These are phyloP conservation scores for Poeciliopsis paucimaculata DNA, from an alignment of 2,797 vertebrate genomes.

Conservation along the genomic window DNA sequence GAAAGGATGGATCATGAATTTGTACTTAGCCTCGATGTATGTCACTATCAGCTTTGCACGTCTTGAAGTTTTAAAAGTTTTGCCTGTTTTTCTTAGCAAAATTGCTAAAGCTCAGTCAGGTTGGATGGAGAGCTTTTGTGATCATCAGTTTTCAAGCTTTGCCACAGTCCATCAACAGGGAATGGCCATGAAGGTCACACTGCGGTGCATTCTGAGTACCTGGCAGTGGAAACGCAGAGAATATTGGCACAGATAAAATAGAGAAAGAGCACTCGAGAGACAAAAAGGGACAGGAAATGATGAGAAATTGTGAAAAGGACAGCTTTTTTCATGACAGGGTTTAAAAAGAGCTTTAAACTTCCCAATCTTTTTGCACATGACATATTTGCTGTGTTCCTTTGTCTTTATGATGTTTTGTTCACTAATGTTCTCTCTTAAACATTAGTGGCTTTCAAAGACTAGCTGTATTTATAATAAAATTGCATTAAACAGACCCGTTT, in stretches of 20 bases:
- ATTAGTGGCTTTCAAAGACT: neutral
- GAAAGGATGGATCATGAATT: neutral
- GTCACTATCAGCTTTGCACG: too few species aligned
- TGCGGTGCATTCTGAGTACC: neutral
- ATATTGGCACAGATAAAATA: neutral
- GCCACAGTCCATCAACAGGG: neutral
- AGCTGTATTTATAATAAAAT: neutral
- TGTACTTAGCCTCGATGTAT: neutral
- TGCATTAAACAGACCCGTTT: neutral
- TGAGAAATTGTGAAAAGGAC: neutral
- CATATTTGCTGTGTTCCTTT: neutral
- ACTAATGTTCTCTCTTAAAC: neutral
- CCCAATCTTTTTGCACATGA: neutral
- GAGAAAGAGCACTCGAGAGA: neutral
- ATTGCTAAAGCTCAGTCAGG: neutral
- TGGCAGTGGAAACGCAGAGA: neutral
- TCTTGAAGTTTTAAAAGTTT: neutral
- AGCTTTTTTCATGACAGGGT: neutral
- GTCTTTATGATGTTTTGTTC: neutral
- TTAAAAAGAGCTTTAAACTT: neutral
- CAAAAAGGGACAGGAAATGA: neutral
- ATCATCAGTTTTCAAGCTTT: neutral
- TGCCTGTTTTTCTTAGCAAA: neutral
- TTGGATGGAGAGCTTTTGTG: neutral
- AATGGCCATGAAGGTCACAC: neutral